phyloP scores from a whole-genome alignment of 2,797 vertebrate genomes.

The Parauchenoglanis ngamensis region DNA sequence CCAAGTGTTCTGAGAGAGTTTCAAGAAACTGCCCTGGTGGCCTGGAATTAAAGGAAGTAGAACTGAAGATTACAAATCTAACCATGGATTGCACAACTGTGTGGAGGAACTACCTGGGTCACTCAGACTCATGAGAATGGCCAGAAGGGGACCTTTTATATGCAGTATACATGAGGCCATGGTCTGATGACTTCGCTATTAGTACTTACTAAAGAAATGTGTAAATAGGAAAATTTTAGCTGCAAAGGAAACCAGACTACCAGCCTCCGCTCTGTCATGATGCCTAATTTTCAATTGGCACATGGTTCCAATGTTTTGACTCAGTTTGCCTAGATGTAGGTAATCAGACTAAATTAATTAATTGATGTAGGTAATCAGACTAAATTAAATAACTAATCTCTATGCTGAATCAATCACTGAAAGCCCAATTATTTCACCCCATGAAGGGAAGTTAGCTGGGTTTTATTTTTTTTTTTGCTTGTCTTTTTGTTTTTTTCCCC shows the following conservation, averaged over 20 bases:
- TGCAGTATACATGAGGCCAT: background rate
- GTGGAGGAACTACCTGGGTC: background rate
- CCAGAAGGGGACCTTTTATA: background rate
- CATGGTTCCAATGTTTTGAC: background rate
- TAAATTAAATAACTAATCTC: background rate
- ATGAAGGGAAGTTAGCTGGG: background rate
- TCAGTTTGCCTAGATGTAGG: background rate
- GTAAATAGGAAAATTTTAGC: background rate
- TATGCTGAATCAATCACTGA: background rate
- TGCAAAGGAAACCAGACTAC: background rate
- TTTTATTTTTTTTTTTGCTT: background rate
- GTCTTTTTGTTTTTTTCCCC: too few relatives aligned
- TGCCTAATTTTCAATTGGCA: background rate
- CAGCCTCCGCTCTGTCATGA: background rate
- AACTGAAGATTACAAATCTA: background rate
- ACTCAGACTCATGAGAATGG: background rate
- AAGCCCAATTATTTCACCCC: background rate
- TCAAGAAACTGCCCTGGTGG: background rate
- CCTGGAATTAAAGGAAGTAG: background rate
- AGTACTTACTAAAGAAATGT: background rate
- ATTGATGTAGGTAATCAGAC: background rate
- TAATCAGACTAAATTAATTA: background rate
- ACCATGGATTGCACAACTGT: background rate
- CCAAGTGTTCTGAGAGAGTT: background rate
- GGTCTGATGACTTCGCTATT: background rate